Evolutionary conservation across 2,888 invertebrate genomes (phyloP).

Genomic region (Punctoribates punctum): DNA sequence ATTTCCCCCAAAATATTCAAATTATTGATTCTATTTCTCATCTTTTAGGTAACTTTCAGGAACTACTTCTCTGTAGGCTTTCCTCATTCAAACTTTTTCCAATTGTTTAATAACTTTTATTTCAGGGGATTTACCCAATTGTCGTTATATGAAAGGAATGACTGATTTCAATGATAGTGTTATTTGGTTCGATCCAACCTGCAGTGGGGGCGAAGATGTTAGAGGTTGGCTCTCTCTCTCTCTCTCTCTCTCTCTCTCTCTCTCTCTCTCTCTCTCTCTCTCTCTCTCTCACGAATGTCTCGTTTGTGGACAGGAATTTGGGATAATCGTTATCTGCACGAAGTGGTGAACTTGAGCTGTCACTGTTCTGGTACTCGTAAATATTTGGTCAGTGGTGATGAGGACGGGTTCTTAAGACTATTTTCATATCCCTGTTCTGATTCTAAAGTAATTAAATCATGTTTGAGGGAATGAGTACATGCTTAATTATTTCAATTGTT

Average conservation of each 20-base stretch:
- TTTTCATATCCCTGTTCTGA: conserved; percentile 84
- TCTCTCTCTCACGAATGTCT: too few species aligned
- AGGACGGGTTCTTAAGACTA: conserved; percentile 79
- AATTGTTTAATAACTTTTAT: background rate
- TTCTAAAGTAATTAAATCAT: conserved; percentile 63
- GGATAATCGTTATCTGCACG: conserved; percentile 42
- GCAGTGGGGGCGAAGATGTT: conserved; percentile 43
- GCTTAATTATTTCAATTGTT: too few species aligned
- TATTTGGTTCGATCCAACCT: conserved; percentile 43
- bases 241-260: too few species aligned
- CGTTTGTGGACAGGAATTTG: conserved; percentile 42
- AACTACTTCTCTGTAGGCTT: conserved; percentile 41
- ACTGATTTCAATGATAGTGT: conserved; percentile 32
- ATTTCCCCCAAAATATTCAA: background rate
- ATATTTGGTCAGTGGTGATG: conserved; percentile 72
- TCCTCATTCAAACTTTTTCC: background rate
- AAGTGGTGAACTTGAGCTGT: conserved; percentile 41
- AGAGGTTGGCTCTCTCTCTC: conserved; percentile 23
- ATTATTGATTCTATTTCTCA: background rate
- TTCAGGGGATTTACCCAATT: conserved; percentile 44
- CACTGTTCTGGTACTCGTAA: conserved; percentile 29
- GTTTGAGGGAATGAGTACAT: too few species aligned
- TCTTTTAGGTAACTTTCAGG: conserved; percentile 39
- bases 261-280: too few species aligned
- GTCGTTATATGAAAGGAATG: conserved; percentile 42